Conservation (phyloP, 2,797 vertebrate genomes). For the Rousettus madagascariensis region DNA sequence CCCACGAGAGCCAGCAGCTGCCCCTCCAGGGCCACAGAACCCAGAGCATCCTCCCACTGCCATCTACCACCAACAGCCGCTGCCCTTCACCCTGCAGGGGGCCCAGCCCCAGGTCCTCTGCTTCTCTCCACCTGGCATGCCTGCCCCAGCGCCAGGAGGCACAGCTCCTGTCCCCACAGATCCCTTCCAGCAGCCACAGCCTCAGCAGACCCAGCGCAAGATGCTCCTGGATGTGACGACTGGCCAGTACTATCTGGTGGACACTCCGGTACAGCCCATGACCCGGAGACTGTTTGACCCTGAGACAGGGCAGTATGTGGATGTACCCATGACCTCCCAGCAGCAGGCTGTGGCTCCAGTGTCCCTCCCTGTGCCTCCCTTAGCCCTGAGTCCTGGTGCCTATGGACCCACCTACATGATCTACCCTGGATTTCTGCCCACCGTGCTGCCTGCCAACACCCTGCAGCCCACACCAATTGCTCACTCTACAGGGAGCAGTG, state of each 20-base stretch:
- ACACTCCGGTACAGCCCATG: slow-evolving; percentile 89
- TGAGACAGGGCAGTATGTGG: slow-evolving; percentile 95
- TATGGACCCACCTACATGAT: slow-evolving; percentile 93
- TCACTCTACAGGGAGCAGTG: slow-evolving; percentile 69
- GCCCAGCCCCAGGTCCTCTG: slow-evolving; percentile 81
- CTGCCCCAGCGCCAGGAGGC: slow-evolving; percentile 79
- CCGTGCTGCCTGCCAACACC: slow-evolving; percentile 86
- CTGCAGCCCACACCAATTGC: slow-evolving; percentile 78
- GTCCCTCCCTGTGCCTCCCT: slow-evolving; percentile 86
- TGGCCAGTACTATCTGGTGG: slow-evolving; percentile 96
- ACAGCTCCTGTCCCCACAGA: slow-evolving; percentile 77
- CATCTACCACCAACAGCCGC: slow-evolving; percentile 80
- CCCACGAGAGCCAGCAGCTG: slow-evolving; percentile 45
- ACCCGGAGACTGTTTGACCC: slow-evolving; percentile 95
- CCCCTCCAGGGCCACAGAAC: slow-evolving; percentile 57
- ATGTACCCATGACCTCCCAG: slow-evolving; percentile 89
- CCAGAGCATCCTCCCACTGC: slow-evolving; percentile 33
- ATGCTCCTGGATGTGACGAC: slow-evolving; percentile 95
- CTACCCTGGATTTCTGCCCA: slow-evolving; percentile 89
- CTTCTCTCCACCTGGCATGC: slow-evolving; percentile 82
- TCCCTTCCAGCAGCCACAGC: slow-evolving; percentile 82
- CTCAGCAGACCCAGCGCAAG: slow-evolving; percentile 92
- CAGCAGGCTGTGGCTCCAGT: slow-evolving; percentile 85
- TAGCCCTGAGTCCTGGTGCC: slow-evolving; percentile 88
- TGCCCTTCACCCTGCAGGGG: slow-evolving; percentile 82